Percentiles rank a stretch among this genome's conserved stretches.
Evolutionary conservation across 1,140 invertebrate genomes (phyloP).

Genomic region (Nixonia krombeini): DNA sequence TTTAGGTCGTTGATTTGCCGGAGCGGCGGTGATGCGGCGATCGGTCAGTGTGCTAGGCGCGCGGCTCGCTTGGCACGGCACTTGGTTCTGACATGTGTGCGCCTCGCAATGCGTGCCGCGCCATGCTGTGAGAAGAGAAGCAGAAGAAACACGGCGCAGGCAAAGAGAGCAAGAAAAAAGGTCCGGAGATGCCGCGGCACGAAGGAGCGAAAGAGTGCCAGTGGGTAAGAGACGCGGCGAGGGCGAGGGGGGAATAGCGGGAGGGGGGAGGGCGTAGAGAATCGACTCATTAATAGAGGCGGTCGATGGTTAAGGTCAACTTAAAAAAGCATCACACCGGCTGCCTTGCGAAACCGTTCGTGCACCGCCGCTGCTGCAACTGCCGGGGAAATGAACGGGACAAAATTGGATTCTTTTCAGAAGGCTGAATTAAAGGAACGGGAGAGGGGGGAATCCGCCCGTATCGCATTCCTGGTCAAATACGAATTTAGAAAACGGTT

Average conservation of each 20-base stretch:
- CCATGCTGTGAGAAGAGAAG: conserved; percentile 25
- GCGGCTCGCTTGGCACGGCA: conserved; percentile 1
- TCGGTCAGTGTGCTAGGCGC: conserved; percentile 9
- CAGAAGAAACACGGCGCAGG: conserved; percentile 38
- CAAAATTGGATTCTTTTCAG: background rate
- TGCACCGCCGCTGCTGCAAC: too few relatives aligned
- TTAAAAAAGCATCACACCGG: conserved; percentile 41
- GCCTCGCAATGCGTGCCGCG: conserved; percentile 19
- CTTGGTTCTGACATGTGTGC: background rate
- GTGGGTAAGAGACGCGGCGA: conserved; percentile 40
- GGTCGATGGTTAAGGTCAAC: conserved; percentile 46
- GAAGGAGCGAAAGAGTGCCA: conserved; percentile 35
- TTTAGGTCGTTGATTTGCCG: too few relatives aligned
- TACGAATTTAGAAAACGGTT: background rate
- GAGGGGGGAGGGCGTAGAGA: conserved; percentile 34
- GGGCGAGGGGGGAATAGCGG: conserved; percentile 2
- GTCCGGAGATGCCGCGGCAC: conserved; percentile 26
- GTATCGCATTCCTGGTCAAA: background rate
- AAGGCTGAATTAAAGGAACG: background rate
- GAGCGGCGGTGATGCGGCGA: too few relatives aligned
- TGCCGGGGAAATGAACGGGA: background rate
- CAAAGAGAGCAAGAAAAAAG: conserved; percentile 35
- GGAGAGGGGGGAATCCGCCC: background rate
- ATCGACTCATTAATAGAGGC: conserved; percentile 52
- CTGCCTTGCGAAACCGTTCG: conserved; percentile 12